Base-by-base conservation (phyloP, 2,797 vertebrate species). In the Premnoplex brunnescens region DNA sequence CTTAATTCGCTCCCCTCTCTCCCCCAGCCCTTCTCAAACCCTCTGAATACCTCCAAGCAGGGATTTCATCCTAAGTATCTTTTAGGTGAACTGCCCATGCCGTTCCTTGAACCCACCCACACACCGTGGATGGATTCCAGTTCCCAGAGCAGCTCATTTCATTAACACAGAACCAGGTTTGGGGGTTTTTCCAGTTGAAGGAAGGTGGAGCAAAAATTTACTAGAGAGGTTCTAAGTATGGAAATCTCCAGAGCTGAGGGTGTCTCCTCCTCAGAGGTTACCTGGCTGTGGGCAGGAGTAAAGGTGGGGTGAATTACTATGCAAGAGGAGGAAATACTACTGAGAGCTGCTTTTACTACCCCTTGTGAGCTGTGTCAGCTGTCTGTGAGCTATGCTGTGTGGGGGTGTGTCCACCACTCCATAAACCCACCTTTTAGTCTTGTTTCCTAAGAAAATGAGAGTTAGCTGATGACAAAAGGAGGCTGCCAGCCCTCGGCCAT, bases 131-230 rank as follows among this genome's bases (percentile, higher is more conserved):
- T 37, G 20, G 12, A 36, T 59, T 89, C 95, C 92, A 62, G 85
- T 74, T 94, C 96, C 87, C 95, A 94, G 63, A 85, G 81, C 14
- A 71, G 60, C 69, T 81, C 69, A 55, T 91, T 85, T 90, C 60
- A 66, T 67, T 96, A 58, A 56, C 79, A 39, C 32, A 88, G 55
- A 95, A 96, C 93, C 82, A 93, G 89, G 83, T 56, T 84, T 92
- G 62, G 74, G 73, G 52, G 93, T 94, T 96, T 91, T 92, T 94
- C 94, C 92, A 88, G 91, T 76, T 95, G 76, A 88, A 89, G 67
- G 68, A 89, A 95, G 86, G 91, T 85, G 89, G 85, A 95, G 78
- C 49, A 90, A 88, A 95, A 91, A 86, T 85, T 85, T 59, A 86
- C 76, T 95, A 43, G 88, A 89, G n/a, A 72, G 66, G 74, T 81